Percentiles rank a stretch among this genome's conserved stretches.
Conservation (phyloP, 1,140 invertebrate species). For the Orius insidiosus region DNA sequence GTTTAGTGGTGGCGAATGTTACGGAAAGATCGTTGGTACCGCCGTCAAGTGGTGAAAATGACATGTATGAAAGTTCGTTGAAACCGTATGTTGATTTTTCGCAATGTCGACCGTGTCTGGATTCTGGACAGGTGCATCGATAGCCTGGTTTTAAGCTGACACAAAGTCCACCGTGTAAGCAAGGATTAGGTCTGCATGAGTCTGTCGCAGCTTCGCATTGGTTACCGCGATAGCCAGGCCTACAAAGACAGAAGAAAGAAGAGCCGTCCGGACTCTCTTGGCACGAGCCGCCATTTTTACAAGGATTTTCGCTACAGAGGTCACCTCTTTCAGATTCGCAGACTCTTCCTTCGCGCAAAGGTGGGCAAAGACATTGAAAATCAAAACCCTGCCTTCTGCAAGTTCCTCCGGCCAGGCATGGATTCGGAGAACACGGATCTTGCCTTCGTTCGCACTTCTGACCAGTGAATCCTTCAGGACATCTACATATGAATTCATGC, state of each 20-base stretch:
- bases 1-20: conserved; percentile 77
- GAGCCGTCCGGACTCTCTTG: conserved; percentile 67
- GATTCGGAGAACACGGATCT: conserved; percentile 81
- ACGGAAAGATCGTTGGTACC: conserved; percentile 81
- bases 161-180: conserved; percentile 66
- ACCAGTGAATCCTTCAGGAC: conserved; percentile 60
- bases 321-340: conserved; percentile 70
- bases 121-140: conserved; percentile 69
- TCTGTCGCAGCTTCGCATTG: conserved; percentile 72
- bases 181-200: conserved; percentile 78
- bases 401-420: conserved; percentile 61
- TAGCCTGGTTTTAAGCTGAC: conserved; percentile 66
- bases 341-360: conserved; percentile 56
- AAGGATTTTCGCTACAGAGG: conserved; percentile 66
- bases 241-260: conserved; percentile 76
- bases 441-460: conserved; percentile 61
- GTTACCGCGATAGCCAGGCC: conserved; percentile 73
- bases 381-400: conserved; percentile 66
- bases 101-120: conserved; percentile 77
- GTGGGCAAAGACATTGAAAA: conserved; percentile 64
- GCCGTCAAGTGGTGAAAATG: conserved; percentile 64
- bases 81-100: conserved; percentile 81
- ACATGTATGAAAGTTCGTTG: conserved; percentile 72
- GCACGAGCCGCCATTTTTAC: conserved; percentile 76
- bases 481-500: conserved; percentile 63